Evolutionary conservation across 2,113 vertebrate genomes (phyloP), one percentile per base, ranked within the genome.

Genomic region (Pagrus major): DNA sequence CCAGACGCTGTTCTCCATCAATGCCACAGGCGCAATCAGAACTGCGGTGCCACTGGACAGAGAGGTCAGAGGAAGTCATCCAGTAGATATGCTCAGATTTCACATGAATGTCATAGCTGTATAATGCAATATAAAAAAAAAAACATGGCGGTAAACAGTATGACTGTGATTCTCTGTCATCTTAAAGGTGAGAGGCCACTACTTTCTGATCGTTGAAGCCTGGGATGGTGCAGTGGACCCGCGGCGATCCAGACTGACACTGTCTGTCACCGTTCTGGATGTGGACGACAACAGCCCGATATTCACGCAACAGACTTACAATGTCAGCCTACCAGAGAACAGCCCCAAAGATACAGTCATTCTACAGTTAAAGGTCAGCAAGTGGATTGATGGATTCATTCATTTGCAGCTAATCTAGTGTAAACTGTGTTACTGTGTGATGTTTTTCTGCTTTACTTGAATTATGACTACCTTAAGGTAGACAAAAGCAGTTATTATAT

Each of bases 211-310:
- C 0, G 96, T 99, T 7, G 96, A 98, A 93, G 98, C 97, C 1
- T 96, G 94, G 0, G 98, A 99, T 1, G 95, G 96, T 8, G 97
- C 96, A 0, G 88, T 83, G 2, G 96, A 99, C 78, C 96, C 97
- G 0, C 96, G 97, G 1, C 94, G 93, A 25, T 93, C 97, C 54
- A 93, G 95, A 0, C 29, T 97, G 2, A 96, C 94, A 0, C 68
- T 99, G 65, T 93, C 92, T 0, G 83, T 99, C 88, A 96, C 92
- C 5, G 96, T 99, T 51, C 90, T 97, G 88, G 98, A 99, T 12
- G 95, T 99, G 1, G 97, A 99, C 20, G 98, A 99, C 91, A 99
- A 99, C 81, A 98, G 97, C 71, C 98, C 98, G 0, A 89, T 96
- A 21, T 99, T 99, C 74, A 95, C 93, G 35, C 97, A 98, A 15